Evolutionary conservation across 2,888 invertebrate species (phyloP).

Genomic region (Epirrita christyi): DNA sequence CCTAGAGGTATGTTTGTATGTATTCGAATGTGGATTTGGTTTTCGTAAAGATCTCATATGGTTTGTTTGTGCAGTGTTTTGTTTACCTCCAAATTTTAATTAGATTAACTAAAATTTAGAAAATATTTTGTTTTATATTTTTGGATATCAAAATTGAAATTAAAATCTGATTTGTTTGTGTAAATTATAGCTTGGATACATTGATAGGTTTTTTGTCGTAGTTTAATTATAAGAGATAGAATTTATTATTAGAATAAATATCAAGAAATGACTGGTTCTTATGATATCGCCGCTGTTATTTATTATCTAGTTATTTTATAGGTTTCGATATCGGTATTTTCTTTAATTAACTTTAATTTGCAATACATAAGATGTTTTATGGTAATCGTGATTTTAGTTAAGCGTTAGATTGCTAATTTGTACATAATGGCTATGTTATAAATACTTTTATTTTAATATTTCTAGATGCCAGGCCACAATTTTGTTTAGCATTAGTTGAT

Average conservation of each 20-base stretch:
- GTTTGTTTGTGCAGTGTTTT: slow-evolving; percentile 85
- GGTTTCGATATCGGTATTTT: slow-evolving; percentile 42
- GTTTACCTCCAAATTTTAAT: slow-evolving; percentile 83
- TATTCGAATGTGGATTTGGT: slow-evolving; percentile 79
- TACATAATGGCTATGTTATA: slow-evolving; percentile 39
- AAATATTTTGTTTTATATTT: slow-evolving; percentile 58
- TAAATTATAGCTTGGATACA: slow-evolving; percentile 51
- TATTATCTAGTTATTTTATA: slow-evolving; percentile 70
- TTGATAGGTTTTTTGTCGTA: slow-evolving; percentile 47
- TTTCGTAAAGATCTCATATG: slow-evolving; percentile 85
- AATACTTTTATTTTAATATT: slow-evolving; percentile 21
- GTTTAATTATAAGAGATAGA: slow-evolving; percentile 38
- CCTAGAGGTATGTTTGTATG: slow-evolving; percentile 71
- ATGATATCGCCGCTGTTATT: slow-evolving; percentile 72
- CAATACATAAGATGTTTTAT: slow-evolving; percentile 49
- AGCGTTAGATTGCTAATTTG: slow-evolving; percentile 40
- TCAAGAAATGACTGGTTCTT: slow-evolving; percentile 68
- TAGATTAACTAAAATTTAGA: slow-evolving; percentile 58
- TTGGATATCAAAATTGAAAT: slow-evolving; percentile 55
- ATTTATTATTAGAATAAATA: slow-evolving; percentile 41
- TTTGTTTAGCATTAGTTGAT: background rate
- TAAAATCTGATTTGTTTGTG: slow-evolving; percentile 49
- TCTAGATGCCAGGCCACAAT: background rate
- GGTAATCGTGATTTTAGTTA: slow-evolving; percentile 57
- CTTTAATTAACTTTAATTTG: slow-evolving; percentile 45